Percentiles rank a stretch among this genome's conserved stretches.
phyloP scores from a whole-genome alignment of 2,888 invertebrate species.

The Drosophila stalkeri region DNA sequence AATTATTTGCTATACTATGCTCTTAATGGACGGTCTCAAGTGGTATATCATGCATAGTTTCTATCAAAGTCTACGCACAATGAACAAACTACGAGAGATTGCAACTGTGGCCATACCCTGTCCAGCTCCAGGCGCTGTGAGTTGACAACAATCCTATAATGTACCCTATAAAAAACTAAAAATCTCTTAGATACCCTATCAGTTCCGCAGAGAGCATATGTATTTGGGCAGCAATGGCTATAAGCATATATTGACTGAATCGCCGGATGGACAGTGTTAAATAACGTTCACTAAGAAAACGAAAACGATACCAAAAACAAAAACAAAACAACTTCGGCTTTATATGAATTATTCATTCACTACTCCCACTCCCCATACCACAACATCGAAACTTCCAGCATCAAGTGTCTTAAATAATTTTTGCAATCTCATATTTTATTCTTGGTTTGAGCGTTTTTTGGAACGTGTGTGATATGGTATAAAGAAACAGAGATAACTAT shows the following conservation, averaged over 20 bases:
- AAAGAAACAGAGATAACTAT: slow-evolving; percentile 57
- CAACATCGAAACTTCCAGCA: slow-evolving; percentile 54
- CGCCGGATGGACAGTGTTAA: slow-evolving; percentile 82
- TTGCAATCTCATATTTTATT: slow-evolving; percentile 9
- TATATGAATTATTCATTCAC: slow-evolving; percentile 17
- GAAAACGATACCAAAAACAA: too few species aligned
- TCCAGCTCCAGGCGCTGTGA: slow-evolving; percentile 84
- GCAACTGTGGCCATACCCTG: slow-evolving; percentile 85
- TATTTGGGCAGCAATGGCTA: slow-evolving; percentile 85
- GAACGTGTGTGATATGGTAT: slow-evolving; percentile 71
- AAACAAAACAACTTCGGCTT: neutral
- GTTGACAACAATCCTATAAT: slow-evolving; percentile 14
- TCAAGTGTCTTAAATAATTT: slow-evolving; percentile 57
- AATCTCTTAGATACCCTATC: slow-evolving; percentile 82
- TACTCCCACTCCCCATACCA: slow-evolving; percentile 1
- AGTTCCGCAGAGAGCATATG: slow-evolving; percentile 85
- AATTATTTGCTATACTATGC: slow-evolving; percentile 74
- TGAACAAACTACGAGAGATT: slow-evolving; percentile 84
- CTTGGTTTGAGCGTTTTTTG: slow-evolving; percentile 13
- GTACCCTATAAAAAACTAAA: neutral
- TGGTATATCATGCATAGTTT: slow-evolving; percentile 84
- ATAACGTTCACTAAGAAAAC: slow-evolving; percentile 4
- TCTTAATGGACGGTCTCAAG: slow-evolving; percentile 81
- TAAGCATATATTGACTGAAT: slow-evolving; percentile 83
- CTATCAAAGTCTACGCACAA: slow-evolving; percentile 83